Conservation (phyloP, 2,888 invertebrate genomes). For the Dioctria rufipes region DNA sequence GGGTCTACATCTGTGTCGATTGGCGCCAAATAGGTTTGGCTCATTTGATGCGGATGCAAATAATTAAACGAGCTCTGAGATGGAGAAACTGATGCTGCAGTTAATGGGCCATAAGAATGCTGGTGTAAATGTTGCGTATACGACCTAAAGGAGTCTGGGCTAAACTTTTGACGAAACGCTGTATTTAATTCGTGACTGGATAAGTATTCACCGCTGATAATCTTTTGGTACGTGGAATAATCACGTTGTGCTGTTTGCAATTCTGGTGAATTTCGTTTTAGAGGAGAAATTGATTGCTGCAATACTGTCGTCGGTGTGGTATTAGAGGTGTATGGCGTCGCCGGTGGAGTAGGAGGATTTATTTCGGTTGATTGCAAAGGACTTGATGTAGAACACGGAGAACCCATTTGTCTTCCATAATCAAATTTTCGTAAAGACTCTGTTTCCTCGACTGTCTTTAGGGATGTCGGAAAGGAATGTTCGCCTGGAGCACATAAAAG, state of each 20-base stretch:
- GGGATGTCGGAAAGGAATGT: slow-evolving; percentile 3
- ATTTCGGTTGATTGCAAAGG: slow-evolving; percentile 65
- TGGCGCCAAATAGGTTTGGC: slow-evolving; percentile 55
- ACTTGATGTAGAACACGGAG: slow-evolving; percentile 68
- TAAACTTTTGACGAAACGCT: slow-evolving; percentile 36
- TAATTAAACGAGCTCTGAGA: slow-evolving; percentile 70
- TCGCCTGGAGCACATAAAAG: slow-evolving; percentile 12
- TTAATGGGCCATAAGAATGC: slow-evolving; percentile 38
- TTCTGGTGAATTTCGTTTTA: slow-evolving; percentile 53
- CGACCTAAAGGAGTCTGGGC: slow-evolving; percentile 40
- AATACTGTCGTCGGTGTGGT: slow-evolving; percentile 37
- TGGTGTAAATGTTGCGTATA: slow-evolving; percentile 54
- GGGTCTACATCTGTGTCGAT: slow-evolving; percentile 66
- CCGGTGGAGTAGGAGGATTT: slow-evolving; percentile 68
- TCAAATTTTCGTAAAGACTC: slow-evolving; percentile 62
- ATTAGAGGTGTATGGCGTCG: slow-evolving; percentile 64
- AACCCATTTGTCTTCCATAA: slow-evolving; percentile 65
- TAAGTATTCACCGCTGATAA: slow-evolving; percentile 38
- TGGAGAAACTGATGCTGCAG: slow-evolving; percentile 63
- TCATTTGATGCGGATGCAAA: slow-evolving; percentile 62
- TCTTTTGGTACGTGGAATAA: slow-evolving; percentile 32
- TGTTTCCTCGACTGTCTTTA: slow-evolving; percentile 42
- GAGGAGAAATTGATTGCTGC: slow-evolving; percentile 56
- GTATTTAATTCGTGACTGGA: slow-evolving; percentile 28
- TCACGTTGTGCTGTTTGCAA: slow-evolving; percentile 25